These are phyloP conservation scores for Triplophysa tibetana DNA, from an alignment of 2,113 vertebrate species.

Conservation along the genomic window DNA sequence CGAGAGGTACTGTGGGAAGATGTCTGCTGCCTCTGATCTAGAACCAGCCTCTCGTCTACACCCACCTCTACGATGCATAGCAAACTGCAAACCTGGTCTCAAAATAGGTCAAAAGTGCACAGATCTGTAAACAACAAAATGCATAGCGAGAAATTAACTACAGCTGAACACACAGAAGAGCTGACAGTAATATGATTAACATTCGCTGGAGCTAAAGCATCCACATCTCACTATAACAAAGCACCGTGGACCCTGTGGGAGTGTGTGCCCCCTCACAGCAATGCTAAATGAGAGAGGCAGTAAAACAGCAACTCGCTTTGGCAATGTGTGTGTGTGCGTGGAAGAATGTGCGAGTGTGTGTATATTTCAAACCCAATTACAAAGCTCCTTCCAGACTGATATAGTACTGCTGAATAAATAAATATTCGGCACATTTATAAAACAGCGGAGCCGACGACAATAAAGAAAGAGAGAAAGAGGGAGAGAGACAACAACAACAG, in stretches of 20 bases:
- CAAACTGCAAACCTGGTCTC: conserved; percentile 14
- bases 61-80: too few relatives aligned
- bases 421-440: conserved; percentile 64
- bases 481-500: conserved; percentile 60
- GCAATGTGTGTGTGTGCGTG: conserved; percentile 50
- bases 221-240: conserved; percentile 61
- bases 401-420: conserved; percentile 52
- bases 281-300: conserved; percentile 57
- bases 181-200: conserved; percentile 69
- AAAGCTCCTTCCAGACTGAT: conserved; percentile 8
- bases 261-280: conserved; percentile 41
- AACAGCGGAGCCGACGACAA: neutral
- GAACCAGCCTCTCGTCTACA: too few relatives aligned
- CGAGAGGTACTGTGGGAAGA: too few relatives aligned
- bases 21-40: too few relatives aligned
- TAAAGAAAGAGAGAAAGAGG: neutral
- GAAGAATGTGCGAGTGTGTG: conserved; percentile 14
- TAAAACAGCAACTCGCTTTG: conserved; percentile 54
- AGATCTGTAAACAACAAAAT: conserved; percentile 40
- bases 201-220: conserved; percentile 63
- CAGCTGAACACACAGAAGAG: conserved; percentile 52
- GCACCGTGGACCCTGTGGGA: conserved; percentile 64
- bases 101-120: conserved; percentile 38
- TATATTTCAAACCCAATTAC: conserved; percentile 19
- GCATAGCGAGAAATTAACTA: neutral